phyloP scores from a whole-genome alignment of 2,113 vertebrate genomes.

The Sclerurus mexicanus region DNA sequence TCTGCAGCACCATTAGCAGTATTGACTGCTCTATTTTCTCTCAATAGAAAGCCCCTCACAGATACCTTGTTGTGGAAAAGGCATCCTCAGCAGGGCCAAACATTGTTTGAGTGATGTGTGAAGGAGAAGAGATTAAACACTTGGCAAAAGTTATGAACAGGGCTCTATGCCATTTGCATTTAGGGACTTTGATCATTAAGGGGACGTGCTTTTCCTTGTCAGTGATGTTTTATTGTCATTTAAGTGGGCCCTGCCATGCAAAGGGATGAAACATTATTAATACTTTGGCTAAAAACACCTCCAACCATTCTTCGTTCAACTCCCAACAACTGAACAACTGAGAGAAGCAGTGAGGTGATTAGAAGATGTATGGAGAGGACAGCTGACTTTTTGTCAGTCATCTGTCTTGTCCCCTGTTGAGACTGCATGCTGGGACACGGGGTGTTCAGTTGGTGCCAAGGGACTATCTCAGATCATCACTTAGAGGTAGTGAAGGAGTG shows the following conservation, averaged over 20 bases:
- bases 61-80: not conserved
- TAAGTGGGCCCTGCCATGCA: conserved; percentile 13
- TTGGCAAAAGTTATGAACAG: conserved; percentile 17
- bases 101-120: not conserved
- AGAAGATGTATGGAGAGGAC: not conserved
- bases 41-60: conserved; percentile 13
- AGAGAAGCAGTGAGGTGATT: not conserved
- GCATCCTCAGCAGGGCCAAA: conserved; percentile 10
- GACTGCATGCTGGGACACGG: not conserved
- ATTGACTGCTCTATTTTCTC: conserved; percentile 58
- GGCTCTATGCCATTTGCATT: conserved; percentile 42
- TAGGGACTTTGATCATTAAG: not conserved
- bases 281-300: not conserved
- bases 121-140: conserved; percentile 48
- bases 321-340: not conserved
- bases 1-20: conserved; percentile 51
- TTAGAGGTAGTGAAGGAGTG: not conserved
- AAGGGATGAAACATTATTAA: conserved; percentile 10
- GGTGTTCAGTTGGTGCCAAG: not conserved
- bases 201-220: not conserved
- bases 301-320: not conserved
- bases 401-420: conserved; percentile 14
- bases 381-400: not conserved
- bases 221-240: conserved; percentile 12
- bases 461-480: not conserved